phyloP scores from a whole-genome alignment of 2,113 vertebrate genomes.

The Salvator merianae region DNA sequence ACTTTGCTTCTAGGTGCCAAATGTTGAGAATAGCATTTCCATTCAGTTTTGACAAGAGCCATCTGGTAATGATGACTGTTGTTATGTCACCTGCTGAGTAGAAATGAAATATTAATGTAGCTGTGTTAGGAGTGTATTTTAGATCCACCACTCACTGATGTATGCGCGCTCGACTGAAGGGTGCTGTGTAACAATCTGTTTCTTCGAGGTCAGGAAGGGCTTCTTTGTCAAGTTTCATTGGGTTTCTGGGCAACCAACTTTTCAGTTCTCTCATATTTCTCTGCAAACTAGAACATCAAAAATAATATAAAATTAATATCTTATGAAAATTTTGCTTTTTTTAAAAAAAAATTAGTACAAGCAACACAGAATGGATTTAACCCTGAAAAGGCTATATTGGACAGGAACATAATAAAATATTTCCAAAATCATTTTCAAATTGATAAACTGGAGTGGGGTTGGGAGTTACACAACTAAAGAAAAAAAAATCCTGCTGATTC shows the following conservation, averaged over 20 bases:
- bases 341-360: background rate
- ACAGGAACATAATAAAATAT: too few relatives aligned
- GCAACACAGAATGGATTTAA: background rate
- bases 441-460: background rate
- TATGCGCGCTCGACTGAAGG: constrained; percentile 93
- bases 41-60: constrained; percentile 35
- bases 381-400: background rate
- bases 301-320: background rate
- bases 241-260: constrained; percentile 94
- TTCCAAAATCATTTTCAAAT: background rate
- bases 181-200: constrained; percentile 95
- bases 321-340: background rate
- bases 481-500: background rate
- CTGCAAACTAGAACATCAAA: constrained; percentile 81
- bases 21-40: background rate
- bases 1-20: background rate
- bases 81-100: constrained; percentile 3
- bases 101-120: constrained; percentile 15
- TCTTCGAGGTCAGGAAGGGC: constrained; percentile 93
- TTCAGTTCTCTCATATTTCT: constrained; percentile 88
- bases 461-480: background rate
- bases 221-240: constrained; percentile 98
- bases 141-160: constrained; percentile 87
- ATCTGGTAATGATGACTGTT: constrained; percentile 21
- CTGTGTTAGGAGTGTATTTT: background rate